These are phyloP conservation scores for Ephestia elutella DNA, from an alignment of 1,140 invertebrate genomes.

Conservation along the genomic window DNA sequence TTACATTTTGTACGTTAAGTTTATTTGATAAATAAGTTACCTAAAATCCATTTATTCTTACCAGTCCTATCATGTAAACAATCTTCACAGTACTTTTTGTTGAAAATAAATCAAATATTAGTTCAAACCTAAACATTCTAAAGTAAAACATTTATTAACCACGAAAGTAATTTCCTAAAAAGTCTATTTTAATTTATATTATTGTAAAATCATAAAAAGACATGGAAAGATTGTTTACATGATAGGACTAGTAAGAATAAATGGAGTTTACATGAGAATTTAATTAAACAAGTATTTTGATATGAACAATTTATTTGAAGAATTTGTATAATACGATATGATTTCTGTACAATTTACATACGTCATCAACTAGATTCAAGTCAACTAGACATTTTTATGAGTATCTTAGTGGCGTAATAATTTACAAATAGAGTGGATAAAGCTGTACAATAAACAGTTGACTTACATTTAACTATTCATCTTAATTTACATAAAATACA, in stretches of 20 bases:
- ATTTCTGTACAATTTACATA: constrained; percentile 71
- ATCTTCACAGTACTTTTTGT: too few relatives aligned
- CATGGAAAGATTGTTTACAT: too few relatives aligned
- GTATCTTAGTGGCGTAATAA: constrained; percentile 69
- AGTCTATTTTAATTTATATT: too few relatives aligned
- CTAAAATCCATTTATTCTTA: too few relatives aligned
- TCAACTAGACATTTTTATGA: constrained; percentile 66
- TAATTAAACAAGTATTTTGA: constrained; percentile 41
- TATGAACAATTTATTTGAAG: constrained; percentile 72
- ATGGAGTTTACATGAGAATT: background rate
- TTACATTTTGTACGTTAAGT: constrained; percentile 4
- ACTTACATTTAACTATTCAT: constrained; percentile 41
- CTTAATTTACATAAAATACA: constrained; percentile 64
- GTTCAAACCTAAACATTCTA: too few relatives aligned
- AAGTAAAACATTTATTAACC: too few relatives aligned
- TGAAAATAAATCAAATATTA: too few relatives aligned
- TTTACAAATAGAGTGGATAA: constrained; percentile 58
- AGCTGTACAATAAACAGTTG: constrained; percentile 62
- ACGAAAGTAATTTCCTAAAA: too few relatives aligned
- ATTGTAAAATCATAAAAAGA: too few relatives aligned
- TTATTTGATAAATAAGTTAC: background rate
- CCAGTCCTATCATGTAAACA: too few relatives aligned
- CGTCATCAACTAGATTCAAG: constrained; percentile 64
- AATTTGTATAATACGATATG: constrained; percentile 72
- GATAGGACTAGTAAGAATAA: too few relatives aligned